Base-by-base conservation (phyloP, 1,140 invertebrate species). In the Heterodera carotae region DNA sequence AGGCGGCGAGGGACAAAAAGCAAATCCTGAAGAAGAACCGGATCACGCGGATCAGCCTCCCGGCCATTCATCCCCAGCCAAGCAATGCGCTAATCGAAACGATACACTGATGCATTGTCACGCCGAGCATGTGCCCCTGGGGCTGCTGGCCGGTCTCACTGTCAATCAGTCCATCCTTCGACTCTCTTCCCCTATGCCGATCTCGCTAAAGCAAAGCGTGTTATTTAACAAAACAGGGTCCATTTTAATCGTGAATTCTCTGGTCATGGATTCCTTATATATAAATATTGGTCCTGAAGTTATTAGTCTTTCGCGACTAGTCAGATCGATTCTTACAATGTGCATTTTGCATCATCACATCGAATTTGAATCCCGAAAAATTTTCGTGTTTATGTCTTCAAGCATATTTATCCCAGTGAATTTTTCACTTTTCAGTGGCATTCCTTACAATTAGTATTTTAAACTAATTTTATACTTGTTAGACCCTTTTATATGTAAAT, bases 11-110 rank as follows among this genome's bases (percentile, higher is more conserved):
- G 36, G 77, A 83, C 25, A 86, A 87, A 48, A 69, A 83, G 48
- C 85, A 87, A 43, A 73, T 86, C 66, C 71, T 86, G 27, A 82
- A 81, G 67, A 84, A 80, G 69, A 87, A 79, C 64, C 69, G 86
- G 29, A 84, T 85, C 34, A 82, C 82, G n/a, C 56, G 82, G 27
- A 84, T 85, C 29, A 82, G 60, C 31, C 67, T 81, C 36, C 81
- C 69, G 18, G 62, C 78, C 36, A 72, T 60, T 27, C 79, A 64
- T 75, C 75, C 81, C 5, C 79, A 77, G 62, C 60, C 83, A 8
- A 27, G 77, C 25, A 84, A 81, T 53, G 80, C 76, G 48, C 62
- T 83, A 25, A 68, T 84, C 29, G 84, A 85, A 68, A 84, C 82
- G 10, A 62, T 34, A 64, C 79, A 83, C 36, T 85, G 76, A 76